Conservation (phyloP, 1,140 invertebrate genomes). For the Harlomillsia oculata region DNA sequence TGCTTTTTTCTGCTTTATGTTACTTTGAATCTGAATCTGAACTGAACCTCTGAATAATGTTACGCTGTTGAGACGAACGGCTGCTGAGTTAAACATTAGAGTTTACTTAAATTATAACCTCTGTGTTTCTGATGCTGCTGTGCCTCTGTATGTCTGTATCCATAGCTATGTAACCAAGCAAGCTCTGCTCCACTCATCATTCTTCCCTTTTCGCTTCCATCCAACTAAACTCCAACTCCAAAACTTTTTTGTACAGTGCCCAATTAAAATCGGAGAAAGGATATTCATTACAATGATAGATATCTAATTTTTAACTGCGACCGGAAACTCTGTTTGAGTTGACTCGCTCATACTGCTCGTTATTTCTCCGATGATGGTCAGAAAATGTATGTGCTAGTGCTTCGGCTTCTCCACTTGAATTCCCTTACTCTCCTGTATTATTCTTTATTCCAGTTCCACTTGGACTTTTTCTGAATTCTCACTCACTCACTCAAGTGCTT, state of each 20-base stretch:
- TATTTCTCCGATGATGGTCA: too few relatives aligned
- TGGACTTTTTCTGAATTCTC: background rate
- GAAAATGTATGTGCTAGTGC: too few relatives aligned
- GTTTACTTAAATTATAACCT: too few relatives aligned
- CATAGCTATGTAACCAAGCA: background rate
- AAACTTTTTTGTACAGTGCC: constrained; percentile 21
- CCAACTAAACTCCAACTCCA: constrained; percentile 7
- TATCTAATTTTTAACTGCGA: constrained; percentile 26
- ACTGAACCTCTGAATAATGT: too few relatives aligned
- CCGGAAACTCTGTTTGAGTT: constrained; percentile 25
- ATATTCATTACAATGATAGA: constrained; percentile 28
- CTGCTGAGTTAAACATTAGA: too few relatives aligned
- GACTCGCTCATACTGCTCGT: too few relatives aligned
- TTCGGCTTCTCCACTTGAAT: background rate
- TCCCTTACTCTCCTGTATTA: background rate
- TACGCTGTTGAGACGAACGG: too few relatives aligned
- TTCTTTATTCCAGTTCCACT: background rate
- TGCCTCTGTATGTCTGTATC: background rate
- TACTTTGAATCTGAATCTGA: too few relatives aligned
- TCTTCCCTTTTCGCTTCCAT: constrained; percentile 9
- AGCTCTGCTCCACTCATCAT: constrained; percentile 4
- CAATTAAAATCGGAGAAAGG: constrained; percentile 28
- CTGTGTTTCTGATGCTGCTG: too few relatives aligned
- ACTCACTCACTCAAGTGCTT: too few relatives aligned
- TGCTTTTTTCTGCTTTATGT: too few relatives aligned